A percentile compares a stretch with the other conserved stretches of the same genome.
These are phyloP conservation scores for Zaprionus lineosus DNA, from an alignment of 2,888 invertebrate species.

Conservation along the genomic window DNA sequence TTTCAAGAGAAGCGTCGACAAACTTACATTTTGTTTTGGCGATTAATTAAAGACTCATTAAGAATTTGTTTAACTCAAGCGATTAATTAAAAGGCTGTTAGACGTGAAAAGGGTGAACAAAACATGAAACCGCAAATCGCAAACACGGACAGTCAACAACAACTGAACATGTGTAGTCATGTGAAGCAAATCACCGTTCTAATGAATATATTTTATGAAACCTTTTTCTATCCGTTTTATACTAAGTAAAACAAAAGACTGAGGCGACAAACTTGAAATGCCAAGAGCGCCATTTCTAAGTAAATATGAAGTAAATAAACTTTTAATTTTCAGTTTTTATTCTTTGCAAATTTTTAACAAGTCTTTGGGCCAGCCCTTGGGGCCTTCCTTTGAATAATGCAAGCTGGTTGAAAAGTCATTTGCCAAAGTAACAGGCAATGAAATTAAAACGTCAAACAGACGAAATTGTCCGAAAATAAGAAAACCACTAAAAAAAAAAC, in stretches of 20 bases:
- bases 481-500: conserved; percentile 38
- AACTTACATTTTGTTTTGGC: conserved; percentile 55
- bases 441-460: conserved; percentile 72
- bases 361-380: conserved; percentile 22
- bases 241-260: conserved; percentile 37
- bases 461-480: conserved; percentile 34
- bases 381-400: conserved; percentile 32
- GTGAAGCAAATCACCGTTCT: conserved; percentile 25
- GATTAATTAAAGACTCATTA: conserved; percentile 79
- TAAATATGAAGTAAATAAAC: neutral
- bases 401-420: conserved; percentile 49
- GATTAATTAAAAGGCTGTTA: conserved; percentile 74
- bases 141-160: conserved; percentile 5
- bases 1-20: conserved; percentile 28
- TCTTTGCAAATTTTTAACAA: conserved; percentile 21
- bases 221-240: no score
- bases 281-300: conserved; percentile 3
- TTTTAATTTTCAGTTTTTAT: neutral
- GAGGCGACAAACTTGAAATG: conserved; percentile 40
- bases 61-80: conserved; percentile 65
- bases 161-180: conserved; percentile 35
- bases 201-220: conserved; percentile 33
- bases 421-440: conserved; percentile 34
- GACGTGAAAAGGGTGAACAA: conserved; percentile 41
- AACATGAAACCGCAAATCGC: conserved; percentile 7